phyloP scores from a whole-genome alignment of 2,113 vertebrate genomes.

The Corythornis vintsioides region DNA sequence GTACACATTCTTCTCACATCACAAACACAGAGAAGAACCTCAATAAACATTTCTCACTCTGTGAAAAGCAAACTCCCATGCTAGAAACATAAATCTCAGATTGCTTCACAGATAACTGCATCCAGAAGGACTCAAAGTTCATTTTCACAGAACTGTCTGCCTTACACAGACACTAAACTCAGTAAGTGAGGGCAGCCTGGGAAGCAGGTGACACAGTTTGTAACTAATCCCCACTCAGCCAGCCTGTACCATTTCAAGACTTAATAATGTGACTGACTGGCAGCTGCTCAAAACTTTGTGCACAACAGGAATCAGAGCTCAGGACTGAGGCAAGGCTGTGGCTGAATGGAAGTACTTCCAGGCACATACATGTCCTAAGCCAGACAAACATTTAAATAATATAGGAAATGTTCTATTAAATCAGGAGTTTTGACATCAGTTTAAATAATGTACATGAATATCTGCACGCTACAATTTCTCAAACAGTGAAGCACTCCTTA shows the following conservation, averaged over 20 bases:
- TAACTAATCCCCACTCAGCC: neutral
- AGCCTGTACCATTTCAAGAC: neutral
- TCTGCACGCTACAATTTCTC: neutral
- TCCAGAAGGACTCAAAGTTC: neutral
- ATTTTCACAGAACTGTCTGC: neutral
- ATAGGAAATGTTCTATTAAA: neutral
- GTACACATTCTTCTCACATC: neutral
- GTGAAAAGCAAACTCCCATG: neutral
- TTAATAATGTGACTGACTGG: neutral
- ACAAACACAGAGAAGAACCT: neutral
- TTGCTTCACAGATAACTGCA: neutral
- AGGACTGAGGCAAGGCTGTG: neutral
- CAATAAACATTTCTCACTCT: neutral
- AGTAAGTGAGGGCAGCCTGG: neutral
- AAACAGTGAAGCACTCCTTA: neutral
- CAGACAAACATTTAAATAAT: neutral
- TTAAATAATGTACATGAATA: neutral
- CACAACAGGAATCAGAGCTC: neutral
- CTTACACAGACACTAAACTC: neutral
- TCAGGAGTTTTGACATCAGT: neutral
- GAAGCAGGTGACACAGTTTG: conserved; percentile 15
- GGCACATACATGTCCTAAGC: neutral
- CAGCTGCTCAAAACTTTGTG: neutral
- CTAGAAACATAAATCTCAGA: neutral
- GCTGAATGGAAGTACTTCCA: neutral